Evolutionary conservation across 2,113 vertebrate species (phyloP).

Genomic region (Aleadryas rufinucha): DNA sequence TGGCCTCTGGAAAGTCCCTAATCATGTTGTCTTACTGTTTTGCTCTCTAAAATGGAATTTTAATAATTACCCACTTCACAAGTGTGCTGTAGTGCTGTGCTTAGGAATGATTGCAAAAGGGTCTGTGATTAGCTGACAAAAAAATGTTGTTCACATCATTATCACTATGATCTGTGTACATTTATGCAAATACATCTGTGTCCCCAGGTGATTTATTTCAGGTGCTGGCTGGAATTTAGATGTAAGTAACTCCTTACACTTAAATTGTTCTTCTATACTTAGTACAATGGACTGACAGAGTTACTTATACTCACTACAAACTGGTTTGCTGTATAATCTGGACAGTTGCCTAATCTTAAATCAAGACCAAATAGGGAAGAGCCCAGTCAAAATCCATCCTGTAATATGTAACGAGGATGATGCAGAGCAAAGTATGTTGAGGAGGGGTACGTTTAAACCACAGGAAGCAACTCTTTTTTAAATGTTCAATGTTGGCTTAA

Average conservation of each 20-base stretch:
- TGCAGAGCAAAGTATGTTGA: not conserved
- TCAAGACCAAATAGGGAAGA: not conserved
- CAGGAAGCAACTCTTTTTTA: not conserved
- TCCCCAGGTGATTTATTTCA: slow-evolving; percentile 26
- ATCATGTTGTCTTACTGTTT: slow-evolving; percentile 7
- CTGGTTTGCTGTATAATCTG: not conserved
- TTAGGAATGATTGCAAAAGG: not conserved
- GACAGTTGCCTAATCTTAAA: not conserved
- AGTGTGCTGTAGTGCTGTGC: not conserved
- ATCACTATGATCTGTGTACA: slow-evolving; percentile 17
- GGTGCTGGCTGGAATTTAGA: not conserved
- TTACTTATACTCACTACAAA: not conserved
- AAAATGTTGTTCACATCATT: not conserved
- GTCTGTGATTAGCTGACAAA: not conserved
- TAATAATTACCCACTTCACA: not conserved
- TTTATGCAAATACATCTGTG: not conserved
- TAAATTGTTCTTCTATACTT: not conserved
- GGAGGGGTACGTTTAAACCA: not conserved
- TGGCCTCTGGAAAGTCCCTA: slow-evolving; percentile 37
- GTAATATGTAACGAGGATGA: not conserved
- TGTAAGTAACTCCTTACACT: not conserved
- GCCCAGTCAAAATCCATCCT: not conserved
- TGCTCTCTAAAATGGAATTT: slow-evolving; percentile 33
- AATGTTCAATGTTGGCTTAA: not conserved
- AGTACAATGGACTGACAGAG: not conserved